These are phyloP conservation scores for Vespertilio murinus DNA, from an alignment of 2,797 vertebrate species.

Conservation along the genomic window DNA sequence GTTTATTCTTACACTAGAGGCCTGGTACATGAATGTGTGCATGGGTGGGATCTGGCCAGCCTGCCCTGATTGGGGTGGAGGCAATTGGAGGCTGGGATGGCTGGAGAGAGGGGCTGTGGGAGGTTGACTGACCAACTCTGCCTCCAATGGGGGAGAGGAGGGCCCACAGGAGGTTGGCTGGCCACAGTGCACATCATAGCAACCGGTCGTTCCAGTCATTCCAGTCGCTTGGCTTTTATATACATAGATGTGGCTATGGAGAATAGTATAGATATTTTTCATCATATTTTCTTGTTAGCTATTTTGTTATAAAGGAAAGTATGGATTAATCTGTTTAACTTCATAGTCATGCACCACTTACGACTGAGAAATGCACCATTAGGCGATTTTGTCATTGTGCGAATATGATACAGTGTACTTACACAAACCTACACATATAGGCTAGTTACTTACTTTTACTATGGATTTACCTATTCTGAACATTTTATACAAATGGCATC, in stretches of 20 bases:
- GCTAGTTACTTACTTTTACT: not conserved
- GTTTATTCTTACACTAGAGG: too few relatives aligned
- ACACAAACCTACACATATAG: not conserved
- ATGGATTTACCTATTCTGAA: slow-evolving; percentile 15
- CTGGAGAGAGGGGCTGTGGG: rapidly evolving
- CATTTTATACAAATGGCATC: not conserved
- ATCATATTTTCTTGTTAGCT: slow-evolving; percentile 9
- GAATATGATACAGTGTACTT: not conserved
- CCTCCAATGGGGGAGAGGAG: too few relatives aligned
- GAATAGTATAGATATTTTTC: slow-evolving; percentile 10
- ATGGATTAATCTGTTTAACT: slow-evolving; percentile 6
- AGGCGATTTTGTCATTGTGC: not conserved
- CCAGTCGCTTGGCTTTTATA: too few relatives aligned
- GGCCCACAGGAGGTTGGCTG: too few relatives aligned
- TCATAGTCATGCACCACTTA: not conserved
- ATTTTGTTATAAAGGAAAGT: not conserved
- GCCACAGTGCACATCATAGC: too few relatives aligned
- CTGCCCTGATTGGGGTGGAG: too few relatives aligned
- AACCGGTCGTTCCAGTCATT: too few relatives aligned
- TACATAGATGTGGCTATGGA: not conserved
- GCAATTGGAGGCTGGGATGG: too few relatives aligned
- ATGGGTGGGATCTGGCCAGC: too few relatives aligned
- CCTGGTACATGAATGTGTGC: too few relatives aligned
- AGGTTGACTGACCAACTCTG: too few relatives aligned
- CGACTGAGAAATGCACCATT: not conserved